A percentile compares a stretch with the other conserved stretches of the same genome.
phyloP scores from a whole-genome alignment of 2,797 vertebrate species.

The Salmo trutta region DNA sequence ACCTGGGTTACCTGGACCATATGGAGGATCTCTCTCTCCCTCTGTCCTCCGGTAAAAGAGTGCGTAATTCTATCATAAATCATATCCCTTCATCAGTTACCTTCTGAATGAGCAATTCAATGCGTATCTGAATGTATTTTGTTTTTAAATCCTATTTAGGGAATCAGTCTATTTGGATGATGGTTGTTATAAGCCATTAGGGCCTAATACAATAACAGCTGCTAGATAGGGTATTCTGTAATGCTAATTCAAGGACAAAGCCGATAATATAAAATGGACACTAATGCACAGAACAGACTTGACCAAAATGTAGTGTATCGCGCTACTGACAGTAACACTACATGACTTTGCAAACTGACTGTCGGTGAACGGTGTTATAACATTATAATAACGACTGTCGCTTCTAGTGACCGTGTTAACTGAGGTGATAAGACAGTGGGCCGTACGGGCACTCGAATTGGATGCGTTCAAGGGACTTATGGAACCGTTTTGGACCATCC shows the following conservation, averaged over 20 bases:
- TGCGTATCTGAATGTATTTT: not conserved
- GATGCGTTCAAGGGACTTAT: constrained; percentile 3
- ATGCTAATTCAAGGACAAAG: constrained; percentile 1
- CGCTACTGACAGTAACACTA: not conserved
- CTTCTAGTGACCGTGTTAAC: not conserved
- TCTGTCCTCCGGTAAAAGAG: not conserved
- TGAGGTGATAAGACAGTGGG: not conserved
- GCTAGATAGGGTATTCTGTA: not conserved
- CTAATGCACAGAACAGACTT: not conserved
- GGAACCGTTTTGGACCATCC: not conserved
- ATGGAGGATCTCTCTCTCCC: not conserved
- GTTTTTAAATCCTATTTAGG: not conserved
- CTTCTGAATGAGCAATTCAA: not conserved
- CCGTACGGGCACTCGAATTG: not conserved
- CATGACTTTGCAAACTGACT: not conserved
- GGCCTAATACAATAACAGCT: not conserved
- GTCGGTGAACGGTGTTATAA: not conserved
- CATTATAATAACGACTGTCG: not conserved
- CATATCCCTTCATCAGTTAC: not conserved
- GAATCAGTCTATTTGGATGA: not conserved
- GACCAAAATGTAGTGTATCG: not conserved
- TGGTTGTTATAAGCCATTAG: not conserved
- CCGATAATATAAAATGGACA: not conserved
- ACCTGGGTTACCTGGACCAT: not conserved
- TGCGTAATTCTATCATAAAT: not conserved